Evolutionary conservation across 2,888 invertebrate genomes (phyloP).

Genomic region (Eristalinus sepulchralis): DNA sequence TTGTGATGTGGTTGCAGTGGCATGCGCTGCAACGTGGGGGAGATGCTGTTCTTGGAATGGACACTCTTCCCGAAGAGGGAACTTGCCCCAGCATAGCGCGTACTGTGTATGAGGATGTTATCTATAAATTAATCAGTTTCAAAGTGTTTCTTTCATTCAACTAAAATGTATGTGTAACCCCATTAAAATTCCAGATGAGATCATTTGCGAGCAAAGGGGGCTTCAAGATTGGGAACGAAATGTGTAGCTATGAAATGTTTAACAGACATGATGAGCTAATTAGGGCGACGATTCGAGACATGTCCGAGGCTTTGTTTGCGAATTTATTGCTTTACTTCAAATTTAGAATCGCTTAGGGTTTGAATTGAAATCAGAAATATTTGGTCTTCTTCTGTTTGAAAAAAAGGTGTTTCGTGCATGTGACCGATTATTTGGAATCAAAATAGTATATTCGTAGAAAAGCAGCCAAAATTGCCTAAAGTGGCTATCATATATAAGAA

Average conservation of each 20-base stretch:
- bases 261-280: neutral
- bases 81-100: neutral
- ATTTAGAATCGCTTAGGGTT: no score
- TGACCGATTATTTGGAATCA: no score
- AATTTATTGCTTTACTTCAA: neutral
- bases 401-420: no score
- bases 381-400: no score
- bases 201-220: neutral
- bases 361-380: no score
- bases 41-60: neutral
- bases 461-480: no score
- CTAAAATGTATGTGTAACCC: neutral
- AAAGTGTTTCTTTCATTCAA: neutral
- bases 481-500: no score
- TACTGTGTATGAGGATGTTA: neutral
- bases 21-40: neutral
- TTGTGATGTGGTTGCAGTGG: neutral
- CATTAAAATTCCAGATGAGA: neutral
- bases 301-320: neutral
- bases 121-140: neutral
- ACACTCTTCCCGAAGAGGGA: neutral
- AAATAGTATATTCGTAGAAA: no score
- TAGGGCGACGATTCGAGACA: neutral
- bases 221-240: neutral
- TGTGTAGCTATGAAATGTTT: neutral